Evolutionary conservation across 1,140 invertebrate genomes (phyloP), one percentile per base, ranked within the genome.

Genomic region (Reticulitermes speratus): DNA sequence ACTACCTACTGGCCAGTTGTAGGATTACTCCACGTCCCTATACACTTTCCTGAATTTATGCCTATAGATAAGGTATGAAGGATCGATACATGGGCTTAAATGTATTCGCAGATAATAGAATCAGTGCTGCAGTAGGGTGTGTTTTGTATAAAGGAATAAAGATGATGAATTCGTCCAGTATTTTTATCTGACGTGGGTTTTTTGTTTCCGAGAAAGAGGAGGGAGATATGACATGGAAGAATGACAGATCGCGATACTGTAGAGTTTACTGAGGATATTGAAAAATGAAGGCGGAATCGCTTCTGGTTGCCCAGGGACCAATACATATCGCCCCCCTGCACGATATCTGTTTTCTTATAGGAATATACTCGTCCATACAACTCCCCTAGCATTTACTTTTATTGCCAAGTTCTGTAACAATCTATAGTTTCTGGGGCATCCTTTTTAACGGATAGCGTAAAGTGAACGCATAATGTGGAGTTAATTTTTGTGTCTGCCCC

Each of bases 211-310:
- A 21, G 23, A 23, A 30, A 44, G 45, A n/a, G 32, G 83, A 84
- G 83, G 19, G 52, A 55, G 52, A 52, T n/a, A 45, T 84, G 83
- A 84, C 83, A 52, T 84, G 45, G 44, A 19, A 45, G 30, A 52
- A 84, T 84, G 83, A 84, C 83, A 84, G 83, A 84, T 84, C 48
- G 52, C 44, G 83, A 52, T 84, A 84, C 30, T 84, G 44, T 16
- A 38, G 44, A 45, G 44, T 45, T 84, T 52, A 30, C 45, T 30
- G 45, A 84, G 44, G n/a, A 84, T 84, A 84, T 84, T 84, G 83
- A 84, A 84, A 84, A 84, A 84, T 84, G 83, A 84, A 59, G 45
- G 83, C 16, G 21, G 48, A 52, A 55, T 25, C 45, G 83, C 45
- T 55, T n/a, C 45, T 84, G 19, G 23, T 84, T 48, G 19, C 48